A percentile compares a stretch with the other conserved stretches of the same genome.
Conservation (phyloP, 2,888 invertebrate species). For the Lobophora halterata region DNA sequence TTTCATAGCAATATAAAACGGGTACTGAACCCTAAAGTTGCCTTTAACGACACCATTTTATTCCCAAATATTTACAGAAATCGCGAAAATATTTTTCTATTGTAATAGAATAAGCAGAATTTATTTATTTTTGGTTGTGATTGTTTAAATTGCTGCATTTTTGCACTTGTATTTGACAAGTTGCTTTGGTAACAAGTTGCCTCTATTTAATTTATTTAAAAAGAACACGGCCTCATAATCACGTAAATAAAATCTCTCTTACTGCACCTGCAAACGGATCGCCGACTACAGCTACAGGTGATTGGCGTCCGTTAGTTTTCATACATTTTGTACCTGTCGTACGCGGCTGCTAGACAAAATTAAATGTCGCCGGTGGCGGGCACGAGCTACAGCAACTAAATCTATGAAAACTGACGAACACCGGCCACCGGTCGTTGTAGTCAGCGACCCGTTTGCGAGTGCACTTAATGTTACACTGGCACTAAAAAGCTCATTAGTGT, state of each 20-base stretch:
- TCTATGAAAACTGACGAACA: no score
- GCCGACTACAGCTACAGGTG: no score
- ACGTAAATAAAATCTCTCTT: neutral
- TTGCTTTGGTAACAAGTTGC: slow-evolving; percentile 18
- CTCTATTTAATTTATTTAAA: neutral
- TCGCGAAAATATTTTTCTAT: slow-evolving; percentile 30
- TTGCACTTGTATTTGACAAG: slow-evolving; percentile 15
- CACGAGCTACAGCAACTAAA: no score
- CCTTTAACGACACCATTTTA: slow-evolving; percentile 19
- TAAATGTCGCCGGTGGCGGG: no score
- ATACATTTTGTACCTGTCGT: no score
- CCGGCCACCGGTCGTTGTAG: no score
- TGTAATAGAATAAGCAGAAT: slow-evolving; percentile 30
- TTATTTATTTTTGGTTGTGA: slow-evolving; percentile 34
- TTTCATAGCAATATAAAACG: slow-evolving; percentile 12
- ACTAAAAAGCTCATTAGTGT: no score
- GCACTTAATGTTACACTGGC: no score
- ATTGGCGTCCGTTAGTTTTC: no score
- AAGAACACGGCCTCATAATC: neutral
- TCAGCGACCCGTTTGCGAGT: no score
- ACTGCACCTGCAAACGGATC: no score
- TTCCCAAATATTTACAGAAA: slow-evolving; percentile 25
- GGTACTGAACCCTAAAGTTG: slow-evolving; percentile 14
- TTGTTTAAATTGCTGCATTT: slow-evolving; percentile 26
- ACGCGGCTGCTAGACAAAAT: no score